Evolutionary conservation across 2,113 vertebrate genomes (phyloP).

Genomic region (Callochromis pleurospilus): DNA sequence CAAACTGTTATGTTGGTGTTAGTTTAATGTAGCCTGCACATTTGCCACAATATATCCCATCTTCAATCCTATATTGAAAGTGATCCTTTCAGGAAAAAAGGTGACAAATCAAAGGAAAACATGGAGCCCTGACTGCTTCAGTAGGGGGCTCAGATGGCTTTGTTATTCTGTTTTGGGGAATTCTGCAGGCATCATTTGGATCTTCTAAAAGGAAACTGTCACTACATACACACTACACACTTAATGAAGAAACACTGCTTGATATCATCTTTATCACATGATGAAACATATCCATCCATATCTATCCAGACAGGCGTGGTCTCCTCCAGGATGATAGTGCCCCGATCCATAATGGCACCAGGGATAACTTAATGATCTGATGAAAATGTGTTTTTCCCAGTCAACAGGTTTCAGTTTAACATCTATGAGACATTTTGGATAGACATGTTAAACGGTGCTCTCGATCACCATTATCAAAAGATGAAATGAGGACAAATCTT

Average conservation of each 20-base stretch:
- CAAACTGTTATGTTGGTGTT: background rate
- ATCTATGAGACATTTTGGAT: background rate
- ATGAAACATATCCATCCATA: background rate
- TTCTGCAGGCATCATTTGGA: background rate
- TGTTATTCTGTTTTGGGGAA: background rate
- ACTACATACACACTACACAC: background rate
- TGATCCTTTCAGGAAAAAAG: background rate
- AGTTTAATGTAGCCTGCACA: background rate
- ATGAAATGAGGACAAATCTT: background rate
- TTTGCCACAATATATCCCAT: background rate
- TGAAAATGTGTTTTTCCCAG: background rate
- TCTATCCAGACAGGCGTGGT: background rate
- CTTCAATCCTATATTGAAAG: background rate
- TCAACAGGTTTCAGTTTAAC: background rate
- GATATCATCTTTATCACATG: background rate
- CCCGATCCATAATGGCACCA: background rate
- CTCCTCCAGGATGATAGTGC: background rate
- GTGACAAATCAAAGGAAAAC: background rate
- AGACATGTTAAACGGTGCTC: accelerated
- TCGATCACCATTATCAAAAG: background rate
- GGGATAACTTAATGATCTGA: background rate
- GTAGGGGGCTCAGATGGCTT: no score
- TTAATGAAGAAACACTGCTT: background rate
- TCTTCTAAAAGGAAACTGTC: background rate
- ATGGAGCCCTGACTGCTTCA: background rate